Conservation (phyloP, 2,113 vertebrate species). For the Paraplagusia blochii region DNA sequence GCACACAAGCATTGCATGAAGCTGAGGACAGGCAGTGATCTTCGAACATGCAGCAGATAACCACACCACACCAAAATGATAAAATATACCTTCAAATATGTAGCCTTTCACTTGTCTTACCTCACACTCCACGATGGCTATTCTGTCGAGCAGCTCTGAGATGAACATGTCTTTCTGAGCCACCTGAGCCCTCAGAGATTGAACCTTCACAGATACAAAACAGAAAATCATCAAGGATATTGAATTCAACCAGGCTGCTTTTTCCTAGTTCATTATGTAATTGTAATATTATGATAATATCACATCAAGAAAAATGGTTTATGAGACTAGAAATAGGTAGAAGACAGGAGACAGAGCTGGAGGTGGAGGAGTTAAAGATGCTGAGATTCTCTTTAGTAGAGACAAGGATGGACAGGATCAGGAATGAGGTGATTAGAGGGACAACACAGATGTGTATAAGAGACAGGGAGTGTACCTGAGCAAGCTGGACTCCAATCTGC, state of each 20-base stretch:
- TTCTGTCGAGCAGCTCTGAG: conserved; percentile 93
- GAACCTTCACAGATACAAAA: conserved; percentile 74
- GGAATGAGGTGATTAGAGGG: no score
- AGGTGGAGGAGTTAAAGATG: no score
- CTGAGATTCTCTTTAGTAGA: no score
- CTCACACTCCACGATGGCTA: conserved; percentile 96
- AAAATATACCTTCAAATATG: not conserved
- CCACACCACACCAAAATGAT: conserved; percentile 6
- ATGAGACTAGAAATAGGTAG: no score
- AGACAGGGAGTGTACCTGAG: conserved; percentile 73
- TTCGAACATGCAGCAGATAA: conserved; percentile 34
- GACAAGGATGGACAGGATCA: no score
- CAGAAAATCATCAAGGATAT: not conserved
- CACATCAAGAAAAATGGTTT: no score
- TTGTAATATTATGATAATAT: no score
- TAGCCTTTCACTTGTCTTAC: conserved; percentile 69
- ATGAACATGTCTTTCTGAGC: conserved; percentile 94
- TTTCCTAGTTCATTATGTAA: no score
- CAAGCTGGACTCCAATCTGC: conserved; percentile 72
- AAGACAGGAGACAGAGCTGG: no score
- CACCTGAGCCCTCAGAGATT: conserved; percentile 84
- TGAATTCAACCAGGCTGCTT: no score
- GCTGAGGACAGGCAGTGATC: conserved; percentile 9
- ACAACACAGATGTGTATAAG: no score
- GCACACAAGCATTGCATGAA: conserved; percentile 20